Evolutionary conservation across 2,113 vertebrate species (phyloP), one percentile per base, ranked within the genome.

Genomic region (Aspidoscelis tigris): DNA sequence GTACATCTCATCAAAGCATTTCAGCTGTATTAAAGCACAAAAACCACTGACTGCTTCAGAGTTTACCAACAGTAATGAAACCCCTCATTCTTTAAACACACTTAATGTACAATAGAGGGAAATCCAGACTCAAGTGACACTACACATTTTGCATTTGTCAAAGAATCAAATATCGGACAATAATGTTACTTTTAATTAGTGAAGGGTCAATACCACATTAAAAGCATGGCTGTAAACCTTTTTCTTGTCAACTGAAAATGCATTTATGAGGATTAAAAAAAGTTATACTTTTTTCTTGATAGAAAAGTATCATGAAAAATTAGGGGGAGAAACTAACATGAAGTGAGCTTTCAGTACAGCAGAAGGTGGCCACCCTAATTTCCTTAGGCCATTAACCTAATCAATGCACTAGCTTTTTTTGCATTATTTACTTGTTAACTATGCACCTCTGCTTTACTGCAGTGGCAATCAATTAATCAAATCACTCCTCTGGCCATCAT

Each of bases 301-400:
- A 21, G 7, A 50, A 26, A 68, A 50, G 7, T 78, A 44, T 71
- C 9, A 47, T 85, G 1, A 77, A 47, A 24, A 65, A 75, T 50
- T 66, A 12, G 79, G 74, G 44, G 6, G 24, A 76, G 44, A 75
- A 82, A 20, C 66, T 78, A 50, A 86, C 82, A 66, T 78, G 41
- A 72, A 65, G 65, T n/a, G 72, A 41, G n/a, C 9, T 77, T 76
- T 41, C 66, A 21, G 69, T 44, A 61, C 73, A 82, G 61, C 76
- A 87, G 86, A 82, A 88, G 88, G 81, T 81, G 68, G 76, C 73
- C 68, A 65, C 74, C 76, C 87, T 43, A 92, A 91, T 92, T 94
- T 91, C 91, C 44, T 6, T 71, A 61, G 39, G 68, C 61, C 64
- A 79, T 43, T 39, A 50, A 18, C 33, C 78, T 73, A 44, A 10